Base-by-base conservation (phyloP, 1,140 invertebrate species). In the Nasonia longicornis region DNA sequence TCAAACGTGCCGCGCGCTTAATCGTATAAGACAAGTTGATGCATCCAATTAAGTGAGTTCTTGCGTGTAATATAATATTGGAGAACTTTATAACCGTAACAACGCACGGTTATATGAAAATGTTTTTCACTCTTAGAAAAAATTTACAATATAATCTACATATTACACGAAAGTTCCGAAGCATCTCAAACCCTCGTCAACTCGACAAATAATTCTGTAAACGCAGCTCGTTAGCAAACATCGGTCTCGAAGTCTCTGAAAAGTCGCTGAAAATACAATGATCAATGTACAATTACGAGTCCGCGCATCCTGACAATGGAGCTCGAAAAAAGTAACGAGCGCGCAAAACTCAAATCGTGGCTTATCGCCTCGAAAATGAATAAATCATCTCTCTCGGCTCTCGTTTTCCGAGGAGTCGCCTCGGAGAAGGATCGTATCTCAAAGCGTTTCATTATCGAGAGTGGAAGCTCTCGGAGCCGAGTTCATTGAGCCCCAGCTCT, bases 391-490 rank as follows among this genome's bases (percentile, higher is more conserved):
- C 64, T 31, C 22, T n/a, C 2, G 22, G 6, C 22, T 29, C 64
- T 31, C 14, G 22, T 31, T 26, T n/a, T 26, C 63, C n/a, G 12
- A 67, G 64, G 64, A 14, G 64, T 29, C 64, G 2, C 29, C 64
- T 7, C 22, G 64, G 64, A 67, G 26, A 16, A 31, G 64, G 64
- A 67, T 67, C 64, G 26, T 31, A 67, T 67, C 64, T 67, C 64
- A 67, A 67, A 31, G 64, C 26, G 64, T 67, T 67, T 67, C 64
- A 67, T 67, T 67, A 67, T 67, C 64, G 64, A 29, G 64, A 67
- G 64, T 67, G 26, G 64, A 26, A n/a, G 52, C 52, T 20, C 52
- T 58, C 16, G 16, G 2, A 52, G 48, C 52, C 52, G 52, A 58
- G 52, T 58, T 58, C 52, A 58, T 58, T 20, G 52, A 58, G 52